Base-by-base conservation (phyloP, 2,888 invertebrate species). In the Caenorhabditis drosophilae region DNA sequence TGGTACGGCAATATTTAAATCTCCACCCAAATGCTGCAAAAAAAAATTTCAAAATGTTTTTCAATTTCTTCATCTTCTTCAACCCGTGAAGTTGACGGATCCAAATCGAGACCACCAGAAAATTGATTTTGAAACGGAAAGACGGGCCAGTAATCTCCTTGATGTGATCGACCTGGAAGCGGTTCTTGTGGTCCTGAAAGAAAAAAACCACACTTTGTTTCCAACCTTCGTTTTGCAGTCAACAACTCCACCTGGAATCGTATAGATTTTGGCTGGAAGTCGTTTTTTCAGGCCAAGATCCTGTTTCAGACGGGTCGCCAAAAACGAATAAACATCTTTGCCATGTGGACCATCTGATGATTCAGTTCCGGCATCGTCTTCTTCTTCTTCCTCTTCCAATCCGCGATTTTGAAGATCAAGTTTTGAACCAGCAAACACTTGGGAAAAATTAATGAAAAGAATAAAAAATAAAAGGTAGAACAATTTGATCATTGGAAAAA, bases 21-120 rank as follows among this genome's bases (percentile, higher is more conserved):
- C 78, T 9, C 78, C 78, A 67, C 78, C 78, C 40, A 78, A 73
- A 56, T 76, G 76, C 76, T 77, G 49, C 51, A 75, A 48, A n/a
- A 2, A n/a, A 18, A 31, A 38, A 26, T 11, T 47, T n/a, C n/a
- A n/a, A 55, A 11, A 4, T n/a, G 36, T 31, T 3, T 22, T n/a
- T 20, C 4, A 26, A 27, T 20, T 11, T 16, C 2, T 3, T 18
- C 16, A n/a, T 31, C 2, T 23, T 31, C 27, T 22, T 50, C 31
- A 48, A 78, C 77, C 34, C 78, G 60, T 47, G 76, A 75, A 41
- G 70, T 77, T 2, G 76, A 69, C 16, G 78, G 78, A 68, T 78
- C 78, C 35, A 78, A 48, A 61, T 78, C 78, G 9, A 78, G 42
- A 35, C 76, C 78, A 20, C 76, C 78, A 22, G 71, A 72, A 48